Base-by-base conservation (phyloP, 1,140 invertebrate genomes). In the Drosophila kohkoa region DNA sequence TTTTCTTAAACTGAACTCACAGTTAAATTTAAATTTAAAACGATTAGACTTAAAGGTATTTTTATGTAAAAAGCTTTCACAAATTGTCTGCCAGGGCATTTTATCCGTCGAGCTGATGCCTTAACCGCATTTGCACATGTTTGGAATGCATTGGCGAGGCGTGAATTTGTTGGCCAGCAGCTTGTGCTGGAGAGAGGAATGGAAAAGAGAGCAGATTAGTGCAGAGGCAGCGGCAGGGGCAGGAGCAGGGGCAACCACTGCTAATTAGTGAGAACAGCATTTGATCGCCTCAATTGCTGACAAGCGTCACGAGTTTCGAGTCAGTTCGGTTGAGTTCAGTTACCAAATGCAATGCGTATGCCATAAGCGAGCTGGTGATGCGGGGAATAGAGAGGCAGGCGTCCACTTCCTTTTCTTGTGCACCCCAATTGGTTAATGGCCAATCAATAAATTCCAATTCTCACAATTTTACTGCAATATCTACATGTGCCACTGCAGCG, bases 401-500 rank as follows among this genome's bases (percentile, higher is more conserved):
- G 30, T 58, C 0, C 64, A 55, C 52, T 74, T 68, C 57, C 55
- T 74, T 65, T 71, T 60, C 71, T 60, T 68, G 48, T 69, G 65
- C 69, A 46, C 15, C 45, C 59, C 79, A 81, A 86, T 90, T 87
- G 87, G 87, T 90, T 90, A 87, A 90, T 90, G 87, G 87, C 69
- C 87, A 90, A 90, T 90, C 87, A 90, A 90, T 90, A 90, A 90
- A 90, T 90, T 90, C 82, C 87, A 81, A 87, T 90, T 90, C 82
- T 83, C 87, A 90, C 79, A 90, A 90, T 82, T 90, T 90, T 90
- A 80, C 83, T 87, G 79, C 79, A 90, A 80, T 90, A 82, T 90
- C 86, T 82, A 88, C 85, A 85, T 86, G 83, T 77, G 82, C 55
- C 69, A 76, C 82, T 85, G 82, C 82, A 81, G 74, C 79, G 85